Conservation (phyloP, 2,888 invertebrate genomes). For the Lamproptera curius region DNA sequence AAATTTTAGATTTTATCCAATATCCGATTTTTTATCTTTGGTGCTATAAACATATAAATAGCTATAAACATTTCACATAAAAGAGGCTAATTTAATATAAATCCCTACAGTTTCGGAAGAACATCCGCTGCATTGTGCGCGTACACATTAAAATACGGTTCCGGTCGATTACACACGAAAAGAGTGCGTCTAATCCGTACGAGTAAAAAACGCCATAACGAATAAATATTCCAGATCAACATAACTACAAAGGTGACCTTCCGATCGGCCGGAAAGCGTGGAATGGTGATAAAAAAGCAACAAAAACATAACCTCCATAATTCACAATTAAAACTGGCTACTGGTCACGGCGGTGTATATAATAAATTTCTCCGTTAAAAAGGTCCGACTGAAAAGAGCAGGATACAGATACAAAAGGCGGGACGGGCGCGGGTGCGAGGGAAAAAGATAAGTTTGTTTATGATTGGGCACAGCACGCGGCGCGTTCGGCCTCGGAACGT, state of each 20-base stretch:
- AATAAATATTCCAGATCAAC: constrained; percentile 56
- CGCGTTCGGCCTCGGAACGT: constrained; percentile 4
- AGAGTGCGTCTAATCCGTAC: constrained; percentile 56
- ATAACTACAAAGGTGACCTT: constrained; percentile 68
- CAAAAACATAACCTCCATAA: constrained; percentile 60
- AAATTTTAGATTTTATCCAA: too few relatives aligned
- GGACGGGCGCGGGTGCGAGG: constrained; percentile 50
- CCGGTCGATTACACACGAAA: constrained; percentile 55
- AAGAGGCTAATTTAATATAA: constrained; percentile 33
- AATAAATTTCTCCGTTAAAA: constrained; percentile 76
- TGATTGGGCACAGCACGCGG: constrained; percentile 33
- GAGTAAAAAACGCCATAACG: constrained; percentile 35
- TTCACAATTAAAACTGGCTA: constrained; percentile 77
- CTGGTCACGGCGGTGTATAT: constrained; percentile 74
- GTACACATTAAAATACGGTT: constrained; percentile 51
- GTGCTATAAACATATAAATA: too few relatives aligned
- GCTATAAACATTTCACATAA: constrained; percentile 29
- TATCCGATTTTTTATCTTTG: too few relatives aligned
- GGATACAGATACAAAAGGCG: constrained; percentile 68
- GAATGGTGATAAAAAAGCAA: constrained; percentile 44
- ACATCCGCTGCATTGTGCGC: constrained; percentile 55
- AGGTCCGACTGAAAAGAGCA: constrained; percentile 72
- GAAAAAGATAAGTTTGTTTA: constrained; percentile 69
- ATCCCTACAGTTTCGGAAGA: constrained; percentile 32
- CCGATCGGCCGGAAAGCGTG: constrained; percentile 60